Evolutionary conservation across 2,797 vertebrate species (phyloP), one percentile per base, ranked within the genome.

Genomic region (Carduelis carduelis): DNA sequence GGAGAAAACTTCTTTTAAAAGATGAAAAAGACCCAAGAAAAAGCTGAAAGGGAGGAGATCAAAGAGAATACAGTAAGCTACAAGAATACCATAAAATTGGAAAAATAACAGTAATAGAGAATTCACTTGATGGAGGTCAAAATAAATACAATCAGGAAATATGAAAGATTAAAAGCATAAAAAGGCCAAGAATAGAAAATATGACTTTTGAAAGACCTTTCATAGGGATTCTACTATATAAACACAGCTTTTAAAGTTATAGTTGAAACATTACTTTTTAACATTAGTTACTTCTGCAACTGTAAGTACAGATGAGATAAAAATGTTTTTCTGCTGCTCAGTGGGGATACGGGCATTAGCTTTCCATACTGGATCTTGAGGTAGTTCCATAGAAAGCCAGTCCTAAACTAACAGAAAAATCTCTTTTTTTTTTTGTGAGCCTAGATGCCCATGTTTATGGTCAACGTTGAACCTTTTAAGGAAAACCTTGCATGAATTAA

Each of bases 51-150:
- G 85, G 85, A 95, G 78, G 71, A 96, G 94, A 98, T 98, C 97
- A 98, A 98, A 98, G 97, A 95, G 87, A 96, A 91, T 43, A 92
- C 32, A 88, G 83, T 90, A 95, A 93, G 90, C 86, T 96, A 87
- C 91, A 94, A 96, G 93, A 95, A 93, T 93, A 96, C 93, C 95
- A 96, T 97, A 97, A 97, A 97, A 98, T 95, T 97, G 92, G 74
- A 97, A 96, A 97, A 97, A 95, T 97, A 98, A 97, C 85, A 96
- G 96, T 97, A 96, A 97, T 93, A 95, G 84, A 95, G 93, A 96
- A 97, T 92, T 83, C 91, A 95, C 89, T 96, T 95, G 94, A 96
- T 94, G 87, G 93, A 96, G 94, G 93, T 96, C 90, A 85, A 96
- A 97, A 96, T 91, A 96, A 97, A 97, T 96, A 96, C 85, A 95